Evolutionary conservation across 2,888 invertebrate species (phyloP).

Genomic region (Acronicta alni): DNA sequence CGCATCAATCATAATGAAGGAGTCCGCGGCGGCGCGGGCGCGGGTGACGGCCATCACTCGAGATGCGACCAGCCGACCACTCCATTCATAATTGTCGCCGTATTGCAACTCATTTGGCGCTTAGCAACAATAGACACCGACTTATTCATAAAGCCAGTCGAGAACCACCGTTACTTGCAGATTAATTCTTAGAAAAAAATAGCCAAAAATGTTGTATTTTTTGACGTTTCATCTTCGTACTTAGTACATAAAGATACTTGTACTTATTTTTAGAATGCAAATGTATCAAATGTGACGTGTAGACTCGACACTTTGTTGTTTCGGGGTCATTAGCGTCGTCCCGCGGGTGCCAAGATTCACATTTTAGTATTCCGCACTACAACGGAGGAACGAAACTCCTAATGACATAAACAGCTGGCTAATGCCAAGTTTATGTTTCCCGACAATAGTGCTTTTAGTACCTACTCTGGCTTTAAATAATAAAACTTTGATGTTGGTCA

Average conservation of each 20-base stretch:
- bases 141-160: conserved; percentile 5
- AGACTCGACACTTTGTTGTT: background rate
- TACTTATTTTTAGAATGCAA: no score
- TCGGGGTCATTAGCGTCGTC: background rate
- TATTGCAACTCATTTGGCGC: conserved; percentile 21
- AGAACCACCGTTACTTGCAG: conserved; percentile 5
- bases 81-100: conserved; percentile 19
- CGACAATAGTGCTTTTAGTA: background rate
- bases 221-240: conserved; percentile 1
- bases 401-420: conserved; percentile 5
- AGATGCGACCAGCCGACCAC: background rate
- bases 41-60: conserved; percentile 5
- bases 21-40: background rate
- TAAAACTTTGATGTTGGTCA: background rate
- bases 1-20: conserved; percentile 12
- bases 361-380: background rate
- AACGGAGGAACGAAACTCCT: background rate
- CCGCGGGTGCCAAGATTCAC: conserved; percentile 1
- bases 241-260: background rate
- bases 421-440: conserved; percentile 4
- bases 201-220: conserved; percentile 4
- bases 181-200: background rate
- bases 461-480: background rate
- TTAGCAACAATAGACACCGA: conserved; percentile 8
- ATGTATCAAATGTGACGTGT: no score